phyloP scores from a whole-genome alignment of 2,797 vertebrate species.

The Glyptemys insculpta region DNA sequence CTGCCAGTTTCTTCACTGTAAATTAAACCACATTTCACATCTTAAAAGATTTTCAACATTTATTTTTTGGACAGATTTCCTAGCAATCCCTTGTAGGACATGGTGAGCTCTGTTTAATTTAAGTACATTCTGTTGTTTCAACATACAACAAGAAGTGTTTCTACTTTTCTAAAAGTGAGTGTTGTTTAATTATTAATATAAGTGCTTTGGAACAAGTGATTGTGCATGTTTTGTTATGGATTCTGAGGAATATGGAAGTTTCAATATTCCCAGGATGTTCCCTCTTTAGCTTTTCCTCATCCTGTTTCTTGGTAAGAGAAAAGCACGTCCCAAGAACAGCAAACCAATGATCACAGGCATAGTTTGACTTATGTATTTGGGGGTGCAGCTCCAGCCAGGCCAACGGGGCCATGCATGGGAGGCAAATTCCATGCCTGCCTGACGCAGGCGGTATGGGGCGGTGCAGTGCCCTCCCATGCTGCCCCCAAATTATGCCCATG shows the following conservation, averaged over 20 bases:
- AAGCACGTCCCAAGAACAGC: neutral
- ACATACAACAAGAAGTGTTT: conserved; percentile 36
- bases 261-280: neutral
- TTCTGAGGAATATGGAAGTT: conserved; percentile 4
- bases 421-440: neutral
- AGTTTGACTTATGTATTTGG: neutral
- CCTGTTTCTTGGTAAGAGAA: neutral
- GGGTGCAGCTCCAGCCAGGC: neutral
- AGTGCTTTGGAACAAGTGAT: conserved; percentile 14
- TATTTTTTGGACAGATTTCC: conserved; percentile 57
- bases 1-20: conserved; percentile 53
- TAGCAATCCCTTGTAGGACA: conserved; percentile 21
- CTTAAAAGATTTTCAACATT: conserved; percentile 38
- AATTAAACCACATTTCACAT: conserved; percentile 51
- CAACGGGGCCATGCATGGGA: neutral
- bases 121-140: conserved; percentile 26
- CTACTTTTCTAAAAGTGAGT: conserved; percentile 29
- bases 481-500: neutral
- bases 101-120: conserved; percentile 5
- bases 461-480: too few species aligned
- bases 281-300: neutral
- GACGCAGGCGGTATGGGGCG: neutral
- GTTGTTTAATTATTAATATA: conserved; percentile 37
- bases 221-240: conserved; percentile 37
- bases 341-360: neutral